These are phyloP conservation scores for Embiotoca jacksoni DNA, from an alignment of 2,113 vertebrate species.

Conservation along the genomic window DNA sequence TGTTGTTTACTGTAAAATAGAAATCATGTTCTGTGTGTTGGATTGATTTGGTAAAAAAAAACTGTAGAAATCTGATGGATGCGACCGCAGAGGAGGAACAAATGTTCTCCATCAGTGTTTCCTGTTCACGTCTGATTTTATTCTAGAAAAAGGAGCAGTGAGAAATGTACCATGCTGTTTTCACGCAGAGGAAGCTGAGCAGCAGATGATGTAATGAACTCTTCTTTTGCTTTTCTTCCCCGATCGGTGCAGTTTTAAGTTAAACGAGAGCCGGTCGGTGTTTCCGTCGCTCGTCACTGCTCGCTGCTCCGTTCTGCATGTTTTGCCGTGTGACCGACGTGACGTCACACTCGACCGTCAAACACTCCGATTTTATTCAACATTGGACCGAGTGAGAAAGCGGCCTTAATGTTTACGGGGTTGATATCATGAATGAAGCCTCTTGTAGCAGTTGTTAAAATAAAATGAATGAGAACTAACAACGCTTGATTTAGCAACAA, in stretches of 20 bases:
- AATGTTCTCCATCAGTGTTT: conserved; percentile 45
- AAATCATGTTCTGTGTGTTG: conserved; percentile 38
- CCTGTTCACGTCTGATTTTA: conserved; percentile 63
- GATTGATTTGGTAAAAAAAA: conserved; percentile 38
- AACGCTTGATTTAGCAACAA: conserved; percentile 29
- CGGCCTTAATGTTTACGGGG: conserved; percentile 32
- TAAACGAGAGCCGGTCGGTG: no score
- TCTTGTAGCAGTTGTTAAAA: conserved; percentile 33
- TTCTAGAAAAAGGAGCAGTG: conserved; percentile 55
- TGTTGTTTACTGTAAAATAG: conserved; percentile 32
- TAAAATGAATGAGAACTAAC: neutral
- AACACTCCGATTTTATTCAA: conserved; percentile 63
- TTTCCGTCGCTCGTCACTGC: no score
- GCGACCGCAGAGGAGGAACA: conserved; percentile 28
- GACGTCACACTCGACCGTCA: conserved; percentile 47
- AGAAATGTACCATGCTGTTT: conserved; percentile 74
- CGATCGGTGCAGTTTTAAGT: conserved; percentile 11
- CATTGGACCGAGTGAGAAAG: conserved; percentile 33
- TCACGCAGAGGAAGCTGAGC: conserved; percentile 51
- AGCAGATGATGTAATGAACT: conserved; percentile 21
- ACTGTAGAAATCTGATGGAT: conserved; percentile 35
- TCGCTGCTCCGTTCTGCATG: conserved; percentile 68
- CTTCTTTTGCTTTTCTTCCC: conserved; percentile 12
- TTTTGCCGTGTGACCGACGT: conserved; percentile 60
- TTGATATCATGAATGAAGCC: conserved; percentile 38